Percentiles rank a stretch among this genome's conserved stretches.
These are phyloP conservation scores for Drosophila mimetica DNA, from an alignment of 2,888 invertebrate genomes.

Conservation along the genomic window DNA sequence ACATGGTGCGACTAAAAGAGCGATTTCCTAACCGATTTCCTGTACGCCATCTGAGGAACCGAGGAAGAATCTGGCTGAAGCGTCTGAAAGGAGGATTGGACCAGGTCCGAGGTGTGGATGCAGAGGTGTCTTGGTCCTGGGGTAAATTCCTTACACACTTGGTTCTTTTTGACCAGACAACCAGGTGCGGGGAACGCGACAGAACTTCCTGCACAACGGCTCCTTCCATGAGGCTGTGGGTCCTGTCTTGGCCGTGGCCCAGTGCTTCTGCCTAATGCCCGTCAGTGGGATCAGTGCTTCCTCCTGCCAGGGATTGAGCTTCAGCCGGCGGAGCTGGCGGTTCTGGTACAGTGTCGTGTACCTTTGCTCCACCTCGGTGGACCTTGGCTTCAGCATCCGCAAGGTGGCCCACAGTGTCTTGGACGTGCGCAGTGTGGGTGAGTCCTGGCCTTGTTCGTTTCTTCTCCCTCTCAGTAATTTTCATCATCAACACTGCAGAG, in stretches of 20 bases:
- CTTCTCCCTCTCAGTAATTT: not conserved
- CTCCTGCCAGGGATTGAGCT: conserved; percentile 80
- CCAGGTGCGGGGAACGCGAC: conserved; percentile 49
- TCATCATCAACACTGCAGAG: conserved; percentile 63
- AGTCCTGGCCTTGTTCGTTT: no score
- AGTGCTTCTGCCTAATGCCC: conserved; percentile 82
- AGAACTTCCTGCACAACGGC: conserved; percentile 71
- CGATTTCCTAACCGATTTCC: not conserved
- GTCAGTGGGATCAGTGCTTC: conserved; percentile 74
- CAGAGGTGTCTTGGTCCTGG: no score
- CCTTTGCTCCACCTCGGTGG: conserved; percentile 62
- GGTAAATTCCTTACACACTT: no score
- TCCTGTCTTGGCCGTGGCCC: conserved; percentile 81
- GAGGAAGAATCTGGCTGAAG: not conserved
- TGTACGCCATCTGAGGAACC: not conserved
- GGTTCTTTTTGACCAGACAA: not conserved
- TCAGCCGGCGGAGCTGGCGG: conserved; percentile 77
- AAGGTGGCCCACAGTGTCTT: conserved; percentile 59
- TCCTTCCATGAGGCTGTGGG: conserved; percentile 81
- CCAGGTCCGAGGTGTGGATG: not conserved
- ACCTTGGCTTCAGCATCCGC: conserved; percentile 65
- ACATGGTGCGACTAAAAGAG: not conserved
- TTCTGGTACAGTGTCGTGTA: conserved; percentile 74
- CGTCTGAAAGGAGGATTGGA: not conserved
- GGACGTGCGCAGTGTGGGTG: conserved; percentile 81